Base-by-base conservation (phyloP, 2,797 vertebrate genomes). In the Mareca penelope region DNA sequence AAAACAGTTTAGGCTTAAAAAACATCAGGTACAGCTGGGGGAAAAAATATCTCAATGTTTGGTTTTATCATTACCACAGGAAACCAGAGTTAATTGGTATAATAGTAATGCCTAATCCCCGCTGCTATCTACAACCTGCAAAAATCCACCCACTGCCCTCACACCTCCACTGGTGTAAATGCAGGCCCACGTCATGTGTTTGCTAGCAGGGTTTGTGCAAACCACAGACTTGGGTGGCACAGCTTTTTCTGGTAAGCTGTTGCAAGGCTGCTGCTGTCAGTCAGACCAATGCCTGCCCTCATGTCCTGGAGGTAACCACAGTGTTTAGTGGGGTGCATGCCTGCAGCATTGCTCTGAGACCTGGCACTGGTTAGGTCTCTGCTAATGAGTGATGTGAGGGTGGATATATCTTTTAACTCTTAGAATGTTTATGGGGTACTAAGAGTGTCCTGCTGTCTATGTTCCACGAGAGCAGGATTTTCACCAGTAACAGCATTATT, bases 261-360 rank as follows among this genome's bases (percentile, higher is more conserved):
- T 84, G 64, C 48, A 40, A 48, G 75, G 68, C 53, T 63, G 39
- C 63, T 84, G 67, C 48, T 63, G 63, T 28, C 33, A 7, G 28
- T 80, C 52, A n/a, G 2, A 48, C 39, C 19, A 0, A 0, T n/a
- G 48, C 46, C 42, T 67, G 26, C 53, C 24, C 21, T 61, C 0
- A 0, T 10, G 18, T 33, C 13, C 24, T 29, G 6, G 15, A 44
- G 69, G 44, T 24, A 56, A 65, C 50, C 29, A 17, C 0, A 1
- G 64, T 15, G n/a, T 23, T 15, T 1, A 1, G 23, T 17, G 46
- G 28, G 73, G 17, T 57, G 40, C 0, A 0, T 26, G 12, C 23
- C 40, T 33, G 39, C n/a, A 56, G 52, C 59, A 57, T 37, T 0
- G 2, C 22, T 31, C 23, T 15, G 37, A 52, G 35, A 42, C 19